phyloP scores from a whole-genome alignment of 2,888 invertebrate species.

The Chydorus sphaericus region DNA sequence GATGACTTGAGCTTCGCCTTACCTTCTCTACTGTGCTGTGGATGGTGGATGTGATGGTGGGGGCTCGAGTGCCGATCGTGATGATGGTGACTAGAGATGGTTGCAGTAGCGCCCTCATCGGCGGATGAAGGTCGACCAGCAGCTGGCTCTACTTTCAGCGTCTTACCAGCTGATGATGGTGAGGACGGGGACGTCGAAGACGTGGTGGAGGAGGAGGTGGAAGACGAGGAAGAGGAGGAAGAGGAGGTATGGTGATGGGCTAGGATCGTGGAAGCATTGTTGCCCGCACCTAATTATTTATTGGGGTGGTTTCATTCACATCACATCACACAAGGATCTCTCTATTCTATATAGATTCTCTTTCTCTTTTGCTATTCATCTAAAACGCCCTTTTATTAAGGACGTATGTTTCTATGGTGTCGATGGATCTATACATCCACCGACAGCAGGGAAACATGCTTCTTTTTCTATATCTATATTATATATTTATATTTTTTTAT shows the following conservation, averaged over 20 bases:
- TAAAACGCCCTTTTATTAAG: no score
- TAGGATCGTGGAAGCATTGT: no score
- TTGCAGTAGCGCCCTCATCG: constrained; percentile 5
- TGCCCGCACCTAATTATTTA: neutral
- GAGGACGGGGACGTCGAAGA: neutral
- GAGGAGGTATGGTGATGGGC: no score
- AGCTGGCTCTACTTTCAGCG: constrained; percentile 8
- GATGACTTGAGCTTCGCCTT: no score
- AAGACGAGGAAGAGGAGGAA: neutral
- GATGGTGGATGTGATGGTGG: neutral
- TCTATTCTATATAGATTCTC: no score
- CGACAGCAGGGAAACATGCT: no score
- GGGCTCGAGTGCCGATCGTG: constrained; percentile 1
- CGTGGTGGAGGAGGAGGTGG: neutral
- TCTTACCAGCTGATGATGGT: neutral
- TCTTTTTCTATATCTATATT: neutral
- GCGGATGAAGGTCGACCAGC: constrained; percentile 23
- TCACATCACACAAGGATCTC: no score
- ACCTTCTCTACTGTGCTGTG: neutral
- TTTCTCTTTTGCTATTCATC: no score
- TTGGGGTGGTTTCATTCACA: no score
- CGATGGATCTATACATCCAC: no score
- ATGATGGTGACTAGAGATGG: constrained; percentile 25
- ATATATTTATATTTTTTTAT: neutral
- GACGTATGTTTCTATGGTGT: no score